Evolutionary conservation across 2,888 invertebrate species (phyloP), one percentile per base, ranked within the genome.

Genomic region (Heteromurus nitidus): DNA sequence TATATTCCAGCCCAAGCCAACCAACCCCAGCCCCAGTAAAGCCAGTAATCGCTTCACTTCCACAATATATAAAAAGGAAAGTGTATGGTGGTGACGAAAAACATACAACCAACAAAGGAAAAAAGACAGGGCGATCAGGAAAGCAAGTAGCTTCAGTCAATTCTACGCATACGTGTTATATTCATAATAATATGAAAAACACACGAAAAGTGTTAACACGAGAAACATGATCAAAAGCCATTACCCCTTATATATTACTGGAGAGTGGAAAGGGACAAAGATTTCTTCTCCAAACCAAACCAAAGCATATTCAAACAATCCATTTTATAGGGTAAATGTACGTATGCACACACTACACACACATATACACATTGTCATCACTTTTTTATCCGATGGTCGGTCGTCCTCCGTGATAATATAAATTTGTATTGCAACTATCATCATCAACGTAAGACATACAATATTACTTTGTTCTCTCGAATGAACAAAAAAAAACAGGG

Each of bases 361-460:
- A 31, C 18, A 28, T 11, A 58, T 28, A 24, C 58, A 26, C 58
- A 58, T 62, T 62, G 62, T 62, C 36, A 44, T 65, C 31, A 65
- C 9, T 60, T 60, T 28, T 18, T 65, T 20, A 13, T 3, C 30
- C 26, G n/a, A n/a, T n/a, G n/a, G n/a, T n/a, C n/a, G 2, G 11
- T n/a, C 13, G 22, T 53, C 53, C 18, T 20, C 30, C 69, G 55
- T 50, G 60, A 55, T 60, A 73, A 73, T 50, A 73, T 44, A 22
- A 30, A 26, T 47, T n/a, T 62, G 28, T 64, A 73, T 62, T 73
- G 50, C 64, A 73, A 73, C 42, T 13, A 47, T 50, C 64, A 47
- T 62, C 50, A 73, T 60, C 72, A 72, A 72, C 11, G 47, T 58
- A 30, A 60, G 72, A 31, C 36, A 69, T 50, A 69, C 69, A 24